A percentile compares a stretch with the other conserved stretches of the same genome.
phyloP scores from a whole-genome alignment of 2,888 invertebrate species.

The Caenorhabditis panamensis region DNA sequence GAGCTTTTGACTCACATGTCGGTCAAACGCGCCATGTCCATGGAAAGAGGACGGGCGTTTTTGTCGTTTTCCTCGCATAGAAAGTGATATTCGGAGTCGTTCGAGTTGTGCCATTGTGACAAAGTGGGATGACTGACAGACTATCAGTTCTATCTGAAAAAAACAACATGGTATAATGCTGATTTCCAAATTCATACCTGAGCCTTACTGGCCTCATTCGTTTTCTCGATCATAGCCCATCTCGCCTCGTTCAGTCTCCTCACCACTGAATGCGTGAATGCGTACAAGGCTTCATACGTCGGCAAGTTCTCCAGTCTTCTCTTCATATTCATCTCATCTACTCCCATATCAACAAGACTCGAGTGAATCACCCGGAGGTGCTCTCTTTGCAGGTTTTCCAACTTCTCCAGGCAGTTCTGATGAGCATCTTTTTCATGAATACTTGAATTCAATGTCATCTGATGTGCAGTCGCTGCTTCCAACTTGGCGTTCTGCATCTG shows the following conservation, averaged over 20 bases:
- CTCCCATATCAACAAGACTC: slow-evolving; percentile 43
- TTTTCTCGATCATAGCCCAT: slow-evolving; percentile 73
- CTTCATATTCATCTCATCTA: slow-evolving; percentile 55
- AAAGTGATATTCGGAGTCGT: slow-evolving; percentile 60
- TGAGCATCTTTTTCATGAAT: slow-evolving; percentile 72
- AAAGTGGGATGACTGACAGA: slow-evolving; percentile 75
- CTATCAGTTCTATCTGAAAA: slow-evolving; percentile 78
- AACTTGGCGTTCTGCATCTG: slow-evolving; percentile 69
- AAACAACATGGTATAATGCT: no score
- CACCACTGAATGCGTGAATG: slow-evolving; percentile 78
- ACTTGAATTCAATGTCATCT: slow-evolving; percentile 71
- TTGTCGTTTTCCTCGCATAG: slow-evolving; percentile 48
- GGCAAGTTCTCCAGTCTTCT: slow-evolving; percentile 76
- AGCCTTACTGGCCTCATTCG: slow-evolving; percentile 63
- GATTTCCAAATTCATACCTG: no score
- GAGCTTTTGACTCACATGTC: slow-evolving; percentile 26
- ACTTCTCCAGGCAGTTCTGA: slow-evolving; percentile 77
- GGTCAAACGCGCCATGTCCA: slow-evolving; percentile 68
- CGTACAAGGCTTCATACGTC: slow-evolving; percentile 79
- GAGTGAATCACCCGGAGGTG: slow-evolving; percentile 74
- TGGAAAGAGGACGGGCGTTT: slow-evolving; percentile 76
- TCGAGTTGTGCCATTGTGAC: slow-evolving; percentile 76
- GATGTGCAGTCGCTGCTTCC: slow-evolving; percentile 73
- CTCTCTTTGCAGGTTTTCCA: slow-evolving; percentile 79
- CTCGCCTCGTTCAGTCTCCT: slow-evolving; percentile 67